Conservation (phyloP, 2,113 vertebrate species). For the Gavia stellata region DNA sequence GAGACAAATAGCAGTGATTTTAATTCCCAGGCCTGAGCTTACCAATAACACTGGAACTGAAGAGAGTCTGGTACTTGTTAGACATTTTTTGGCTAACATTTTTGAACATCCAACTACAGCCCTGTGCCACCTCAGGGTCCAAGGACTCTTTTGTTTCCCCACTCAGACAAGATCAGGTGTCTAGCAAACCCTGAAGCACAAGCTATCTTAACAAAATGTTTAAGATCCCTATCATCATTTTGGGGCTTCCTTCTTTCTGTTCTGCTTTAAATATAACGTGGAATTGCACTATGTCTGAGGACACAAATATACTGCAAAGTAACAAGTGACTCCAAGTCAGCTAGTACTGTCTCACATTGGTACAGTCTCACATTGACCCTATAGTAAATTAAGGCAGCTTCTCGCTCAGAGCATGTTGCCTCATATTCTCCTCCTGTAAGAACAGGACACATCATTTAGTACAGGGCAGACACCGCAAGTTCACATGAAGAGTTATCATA, state of each 20-base stretch:
- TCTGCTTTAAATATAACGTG: not conserved
- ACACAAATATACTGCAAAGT: not conserved
- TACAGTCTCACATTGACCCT: not conserved
- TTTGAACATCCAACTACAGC: not conserved
- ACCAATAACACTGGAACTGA: not conserved
- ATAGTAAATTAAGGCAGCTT: not conserved
- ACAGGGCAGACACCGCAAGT: not conserved
- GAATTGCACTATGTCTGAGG: not conserved
- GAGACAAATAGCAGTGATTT: not conserved
- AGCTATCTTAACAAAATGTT: not conserved
- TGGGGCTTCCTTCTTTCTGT: not conserved
- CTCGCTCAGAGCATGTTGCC: not conserved
- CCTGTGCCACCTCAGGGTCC: not conserved
- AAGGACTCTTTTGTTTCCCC: not conserved
- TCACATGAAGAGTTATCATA: not conserved
- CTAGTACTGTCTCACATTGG: too few relatives aligned
- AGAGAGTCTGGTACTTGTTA: not conserved
- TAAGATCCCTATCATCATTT: not conserved
- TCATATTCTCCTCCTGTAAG: not conserved
- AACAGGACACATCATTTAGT: not conserved
- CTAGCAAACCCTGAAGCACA: not conserved
- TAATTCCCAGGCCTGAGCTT: not conserved
- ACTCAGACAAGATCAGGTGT: not conserved
- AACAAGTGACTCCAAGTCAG: not conserved
- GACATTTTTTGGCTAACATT: not conserved